Base-by-base conservation (phyloP, 1,140 invertebrate genomes). In the Penaeus chinensis region DNA sequence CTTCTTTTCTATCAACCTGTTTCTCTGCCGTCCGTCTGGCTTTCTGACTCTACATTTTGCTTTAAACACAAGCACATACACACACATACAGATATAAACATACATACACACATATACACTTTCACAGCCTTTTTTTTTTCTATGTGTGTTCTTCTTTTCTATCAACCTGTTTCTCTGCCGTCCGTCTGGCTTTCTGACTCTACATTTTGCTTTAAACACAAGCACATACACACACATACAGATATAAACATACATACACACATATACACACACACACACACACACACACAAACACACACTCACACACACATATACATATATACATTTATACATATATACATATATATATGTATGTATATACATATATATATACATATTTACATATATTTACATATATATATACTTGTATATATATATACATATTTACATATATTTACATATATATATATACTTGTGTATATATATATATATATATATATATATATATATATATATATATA, bases 401-500 rank as follows among this genome's bases (percentile, higher is more conserved):
- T 79, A 60, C 20, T 24, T 79, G 24, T 54, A 60, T 79, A 60
- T 54, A 47, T 79, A 60, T 13, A 24, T 42, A 60, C 60, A 24
- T 37, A 60, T 22, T 22, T 54, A 27, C 0, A 61, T 79, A n/a
- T 54, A 61, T 79, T 27, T 79, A 61, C 61, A 61, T 54, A 22
- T 54, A 61, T 79, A 24, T 61, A 61, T 79, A 24, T 79, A 27
- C 54, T 18, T 61, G 24, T 61, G 27, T 79, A 61, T 79, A 61
- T 79, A 61, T 61, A 61, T 61, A 61, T 79, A 61, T 79, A 61
- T 79, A 61, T 79, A 61, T 79, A 61, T 79, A 61, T 79, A 61
- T 79, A 61, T 79, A n/a, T 79, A 60, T 79, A 60, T 79, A 60
- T 79, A 79, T 79, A 24, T 79, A 60, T 79, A 60, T 79, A 24